Percentiles rank a stretch among this genome's conserved stretches.
Evolutionary conservation across 1,140 invertebrate genomes (phyloP).

Genomic region (Drosophila simulans): DNA sequence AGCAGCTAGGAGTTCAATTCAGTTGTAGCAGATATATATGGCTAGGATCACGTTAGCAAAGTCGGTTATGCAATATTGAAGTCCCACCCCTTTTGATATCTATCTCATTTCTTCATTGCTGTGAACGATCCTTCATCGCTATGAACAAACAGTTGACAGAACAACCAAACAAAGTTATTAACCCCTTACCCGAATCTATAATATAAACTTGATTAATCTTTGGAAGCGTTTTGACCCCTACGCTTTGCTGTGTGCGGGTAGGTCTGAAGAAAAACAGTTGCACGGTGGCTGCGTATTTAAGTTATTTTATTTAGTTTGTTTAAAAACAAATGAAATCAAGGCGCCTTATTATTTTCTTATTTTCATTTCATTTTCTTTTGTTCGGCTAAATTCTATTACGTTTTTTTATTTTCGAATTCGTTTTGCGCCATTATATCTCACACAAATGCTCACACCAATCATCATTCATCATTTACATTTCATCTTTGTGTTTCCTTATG

Average conservation of each 20-base stretch:
- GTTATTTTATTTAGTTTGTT: slow-evolving; percentile 36
- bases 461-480: slow-evolving; percentile 44
- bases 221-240: slow-evolving; percentile 18
- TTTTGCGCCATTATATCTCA: slow-evolving; percentile 57
- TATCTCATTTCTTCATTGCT: slow-evolving; percentile 53
- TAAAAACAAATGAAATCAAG: slow-evolving; percentile 42
- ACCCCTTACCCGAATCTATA: slow-evolving; percentile 55
- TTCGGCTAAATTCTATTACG: slow-evolving; percentile 64
- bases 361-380: slow-evolving; percentile 36
- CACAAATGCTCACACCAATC: slow-evolving; percentile 23
- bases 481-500: slow-evolving; percentile 56
- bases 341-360: slow-evolving; percentile 31
- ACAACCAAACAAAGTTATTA: slow-evolving; percentile 76
- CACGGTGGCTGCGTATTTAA: slow-evolving; percentile 81
- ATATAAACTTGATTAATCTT: slow-evolving; percentile 56
- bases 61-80: slow-evolving; percentile 12
- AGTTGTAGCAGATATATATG: slow-evolving; percentile 30
- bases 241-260: slow-evolving; percentile 57
- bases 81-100: slow-evolving; percentile 1
- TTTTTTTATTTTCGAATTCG: slow-evolving; percentile 81
- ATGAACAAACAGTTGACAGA: slow-evolving; percentile 78
- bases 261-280: slow-evolving; percentile 75
- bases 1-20: slow-evolving; percentile 36
- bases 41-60: slow-evolving; percentile 31
- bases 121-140: slow-evolving; percentile 62